Evolutionary conservation across 23 tunicate genomes (phyloP).

Genomic region (Halocynthia aurantium): DNA sequence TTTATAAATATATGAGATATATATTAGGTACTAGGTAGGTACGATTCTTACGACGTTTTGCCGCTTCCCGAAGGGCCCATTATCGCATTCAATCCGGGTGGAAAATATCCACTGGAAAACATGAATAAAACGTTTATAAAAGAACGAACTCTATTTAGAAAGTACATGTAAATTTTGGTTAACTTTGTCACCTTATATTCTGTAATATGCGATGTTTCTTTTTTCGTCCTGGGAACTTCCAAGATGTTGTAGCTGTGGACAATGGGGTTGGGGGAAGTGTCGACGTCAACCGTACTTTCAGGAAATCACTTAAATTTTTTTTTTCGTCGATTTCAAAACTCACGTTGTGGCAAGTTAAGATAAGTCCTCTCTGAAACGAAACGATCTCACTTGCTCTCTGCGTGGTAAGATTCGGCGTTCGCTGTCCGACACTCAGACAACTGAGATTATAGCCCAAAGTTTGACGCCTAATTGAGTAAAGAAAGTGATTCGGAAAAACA

Average conservation of each 20-base stretch:
- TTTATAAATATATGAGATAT: background rate
- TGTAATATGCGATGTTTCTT: no score
- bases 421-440: no score
- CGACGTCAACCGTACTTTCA: no score
- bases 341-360: constrained; percentile 7
- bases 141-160: no score
- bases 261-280: no score
- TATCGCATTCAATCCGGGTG: constrained; percentile 29
- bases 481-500: no score
- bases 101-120: constrained; percentile 32
- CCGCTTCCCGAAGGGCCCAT: constrained; percentile 57
- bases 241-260: background rate
- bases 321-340: background rate
- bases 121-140: background rate
- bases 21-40: background rate
- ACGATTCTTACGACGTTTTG: constrained; percentile 35
- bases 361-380: background rate
- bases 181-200: no score
- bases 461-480: no score
- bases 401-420: background rate
- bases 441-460: no score
- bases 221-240: background rate
- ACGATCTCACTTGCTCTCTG: background rate
- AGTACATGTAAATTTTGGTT: no score
- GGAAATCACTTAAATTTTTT: background rate